phyloP scores from a whole-genome alignment of 2,888 invertebrate species.

The Pardosa pseudoannulata region DNA sequence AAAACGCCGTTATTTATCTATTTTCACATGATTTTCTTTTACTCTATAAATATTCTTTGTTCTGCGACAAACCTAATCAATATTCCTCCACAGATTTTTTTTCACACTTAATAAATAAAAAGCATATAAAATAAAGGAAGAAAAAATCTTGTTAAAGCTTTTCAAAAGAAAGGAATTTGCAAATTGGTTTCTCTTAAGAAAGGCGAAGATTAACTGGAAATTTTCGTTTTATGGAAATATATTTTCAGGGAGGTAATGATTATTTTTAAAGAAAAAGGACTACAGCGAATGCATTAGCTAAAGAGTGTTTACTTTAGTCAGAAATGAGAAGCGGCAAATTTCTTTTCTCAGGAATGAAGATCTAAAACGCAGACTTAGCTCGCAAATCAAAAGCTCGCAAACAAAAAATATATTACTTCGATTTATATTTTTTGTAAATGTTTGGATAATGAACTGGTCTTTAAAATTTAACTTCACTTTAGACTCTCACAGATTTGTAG shows the following conservation, averaged over 20 bases:
- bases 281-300: constrained; percentile 8
- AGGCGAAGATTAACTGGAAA: constrained; percentile 61
- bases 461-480: background rate
- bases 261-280: constrained; percentile 25
- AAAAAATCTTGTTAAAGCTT: constrained; percentile 70
- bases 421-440: constrained; percentile 3
- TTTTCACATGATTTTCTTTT: constrained; percentile 42
- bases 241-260: constrained; percentile 64
- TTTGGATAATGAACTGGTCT: background rate
- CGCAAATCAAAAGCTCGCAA: constrained; percentile 1
- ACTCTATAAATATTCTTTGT: constrained; percentile 64
- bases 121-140: constrained; percentile 56
- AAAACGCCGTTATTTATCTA: constrained; percentile 66
- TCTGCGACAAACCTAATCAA: constrained; percentile 66
- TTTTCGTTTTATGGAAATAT: constrained; percentile 65
- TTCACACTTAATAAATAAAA: constrained; percentile 58
- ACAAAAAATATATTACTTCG: background rate
- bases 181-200: constrained; percentile 70
- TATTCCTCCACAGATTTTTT: constrained; percentile 36
- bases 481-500: background rate
- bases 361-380: constrained; percentile 20
- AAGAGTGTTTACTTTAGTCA: constrained; percentile 4
- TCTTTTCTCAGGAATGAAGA: constrained; percentile 26
- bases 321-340: constrained; percentile 48
- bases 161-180: constrained; percentile 65